Conservation (phyloP, 2,113 vertebrate species). For the Campylomormyrus numenius region DNA sequence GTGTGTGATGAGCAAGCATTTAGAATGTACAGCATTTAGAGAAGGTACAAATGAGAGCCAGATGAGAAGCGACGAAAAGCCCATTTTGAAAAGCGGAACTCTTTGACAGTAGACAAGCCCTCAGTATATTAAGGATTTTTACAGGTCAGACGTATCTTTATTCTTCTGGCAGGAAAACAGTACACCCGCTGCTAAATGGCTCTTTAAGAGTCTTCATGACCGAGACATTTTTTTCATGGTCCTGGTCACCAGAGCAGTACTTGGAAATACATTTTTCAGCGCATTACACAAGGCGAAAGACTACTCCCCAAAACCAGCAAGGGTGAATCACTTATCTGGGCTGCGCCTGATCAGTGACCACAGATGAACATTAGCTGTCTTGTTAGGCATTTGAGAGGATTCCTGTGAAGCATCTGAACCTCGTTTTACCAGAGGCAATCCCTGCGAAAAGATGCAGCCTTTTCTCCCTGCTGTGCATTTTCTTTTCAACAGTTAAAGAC, state of each 20-base stretch:
- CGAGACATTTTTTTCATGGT: background rate
- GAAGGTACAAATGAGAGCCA: background rate
- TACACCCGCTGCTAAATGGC: background rate
- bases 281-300: background rate
- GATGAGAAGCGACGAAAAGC: background rate
- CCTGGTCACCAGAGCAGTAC: background rate
- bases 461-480: background rate
- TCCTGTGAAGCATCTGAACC: background rate
- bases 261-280: conserved; percentile 10
- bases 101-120: background rate
- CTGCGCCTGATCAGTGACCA: background rate
- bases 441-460: background rate
- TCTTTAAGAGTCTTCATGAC: background rate
- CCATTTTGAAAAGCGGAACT: background rate
- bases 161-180: background rate
- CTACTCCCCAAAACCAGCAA: background rate
- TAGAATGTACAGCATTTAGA: background rate
- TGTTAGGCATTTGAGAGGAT: background rate
- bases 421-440: background rate
- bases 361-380: background rate
- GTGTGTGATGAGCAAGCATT: background rate
- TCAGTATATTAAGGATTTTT: background rate
- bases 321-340: background rate
- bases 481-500: background rate
- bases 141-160: background rate